Evolutionary conservation across 2,888 invertebrate species (phyloP).

Genomic region (Tetragonula carbonaria): DNA sequence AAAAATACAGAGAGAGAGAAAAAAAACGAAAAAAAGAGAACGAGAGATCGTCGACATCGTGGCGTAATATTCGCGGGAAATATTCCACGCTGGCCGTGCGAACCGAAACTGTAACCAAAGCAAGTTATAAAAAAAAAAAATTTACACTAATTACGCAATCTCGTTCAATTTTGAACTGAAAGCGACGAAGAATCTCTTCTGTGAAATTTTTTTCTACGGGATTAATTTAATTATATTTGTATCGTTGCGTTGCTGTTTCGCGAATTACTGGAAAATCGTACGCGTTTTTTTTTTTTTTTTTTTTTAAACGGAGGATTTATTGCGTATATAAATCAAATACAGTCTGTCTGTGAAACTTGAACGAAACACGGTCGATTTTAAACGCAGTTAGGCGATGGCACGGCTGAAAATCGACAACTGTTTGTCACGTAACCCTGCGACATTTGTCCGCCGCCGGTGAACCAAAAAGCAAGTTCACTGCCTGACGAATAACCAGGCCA

Average conservation of each 20-base stretch:
- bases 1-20: background rate
- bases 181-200: background rate
- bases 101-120: too few relatives aligned
- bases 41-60: background rate
- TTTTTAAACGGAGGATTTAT: background rate
- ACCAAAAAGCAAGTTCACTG: slow-evolving; percentile 45
- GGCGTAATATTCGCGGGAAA: slow-evolving; percentile 9
- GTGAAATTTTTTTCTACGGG: too few relatives aligned
- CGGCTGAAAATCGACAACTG: slow-evolving; percentile 4
- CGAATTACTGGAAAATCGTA: background rate
- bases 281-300: background rate
- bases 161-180: background rate
- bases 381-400: background rate
- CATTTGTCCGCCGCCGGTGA: slow-evolving; percentile 37
- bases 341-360: background rate
- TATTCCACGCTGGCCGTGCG: background rate
- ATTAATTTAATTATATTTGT: background rate
- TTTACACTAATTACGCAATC: background rate
- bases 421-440: slow-evolving; percentile 1
- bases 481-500: slow-evolving; percentile 53
- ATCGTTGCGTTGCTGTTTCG: background rate
- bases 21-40: background rate
- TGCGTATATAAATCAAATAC: background rate
- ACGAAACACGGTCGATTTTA: background rate
- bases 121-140: too few relatives aligned